These are phyloP conservation scores for Drosophila seguyi DNA, from an alignment of 1,140 invertebrate genomes.

Conservation along the genomic window DNA sequence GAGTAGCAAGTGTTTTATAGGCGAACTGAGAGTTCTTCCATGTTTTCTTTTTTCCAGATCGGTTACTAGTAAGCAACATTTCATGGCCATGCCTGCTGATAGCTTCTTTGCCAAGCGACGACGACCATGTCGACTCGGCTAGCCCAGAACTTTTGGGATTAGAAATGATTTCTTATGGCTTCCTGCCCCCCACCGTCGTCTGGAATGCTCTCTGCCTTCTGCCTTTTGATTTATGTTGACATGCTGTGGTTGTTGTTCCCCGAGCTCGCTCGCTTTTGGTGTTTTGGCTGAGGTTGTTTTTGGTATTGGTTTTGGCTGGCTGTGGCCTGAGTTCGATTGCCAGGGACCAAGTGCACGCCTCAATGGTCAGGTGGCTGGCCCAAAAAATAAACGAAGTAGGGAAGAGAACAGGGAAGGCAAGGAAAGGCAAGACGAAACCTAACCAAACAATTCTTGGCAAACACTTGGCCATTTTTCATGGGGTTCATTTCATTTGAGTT, in stretches of 20 bases:
- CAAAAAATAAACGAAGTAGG: slow-evolving; percentile 24
- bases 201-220: slow-evolving; percentile 57
- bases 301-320: slow-evolving; percentile 43
- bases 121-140: slow-evolving; percentile 41
- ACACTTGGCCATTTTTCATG: slow-evolving; percentile 80
- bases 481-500: slow-evolving; percentile 81
- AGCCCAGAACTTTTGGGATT: slow-evolving; percentile 75
- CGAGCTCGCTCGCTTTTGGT: slow-evolving; percentile 25
- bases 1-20: slow-evolving; percentile 3
- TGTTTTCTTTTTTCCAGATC: slow-evolving; percentile 29
- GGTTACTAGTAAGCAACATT: slow-evolving; percentile 61
- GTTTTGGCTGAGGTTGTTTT: slow-evolving; percentile 20
- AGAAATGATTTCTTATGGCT: slow-evolving; percentile 81
- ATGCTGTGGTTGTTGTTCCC: slow-evolving; percentile 63
- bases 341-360: slow-evolving; percentile 69
- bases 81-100: slow-evolving; percentile 64
- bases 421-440: slow-evolving; percentile 48
- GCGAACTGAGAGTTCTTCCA: not conserved
- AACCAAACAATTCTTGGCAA: slow-evolving; percentile 82
- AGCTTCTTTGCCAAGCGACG: slow-evolving; percentile 45
- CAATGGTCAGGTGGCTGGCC: slow-evolving; percentile 79
- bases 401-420: not conserved
- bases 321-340: slow-evolving; percentile 62
- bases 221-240: slow-evolving; percentile 84
- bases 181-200: slow-evolving; percentile 33